phyloP scores from a whole-genome alignment of 1,140 invertebrate genomes.

The Papilio xuthus region DNA sequence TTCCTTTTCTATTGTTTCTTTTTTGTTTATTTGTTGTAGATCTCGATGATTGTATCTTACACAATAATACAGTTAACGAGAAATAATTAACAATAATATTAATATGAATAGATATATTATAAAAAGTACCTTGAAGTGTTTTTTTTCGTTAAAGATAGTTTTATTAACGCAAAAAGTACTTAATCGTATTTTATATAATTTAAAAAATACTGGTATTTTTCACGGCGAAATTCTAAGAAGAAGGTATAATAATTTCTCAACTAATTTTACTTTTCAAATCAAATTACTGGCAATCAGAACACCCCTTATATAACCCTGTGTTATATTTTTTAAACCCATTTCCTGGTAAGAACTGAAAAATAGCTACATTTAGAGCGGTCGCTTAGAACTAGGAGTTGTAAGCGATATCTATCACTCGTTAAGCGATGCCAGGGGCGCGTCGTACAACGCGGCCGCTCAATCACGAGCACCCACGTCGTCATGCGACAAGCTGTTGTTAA shows the following conservation, averaged over 20 bases:
- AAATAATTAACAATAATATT: background rate
- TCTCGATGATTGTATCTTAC: background rate
- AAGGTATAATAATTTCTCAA: too few relatives aligned
- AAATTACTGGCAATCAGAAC: background rate
- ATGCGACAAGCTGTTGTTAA: slow-evolving; percentile 47
- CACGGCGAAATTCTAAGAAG: too few relatives aligned
- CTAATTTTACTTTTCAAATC: too few relatives aligned
- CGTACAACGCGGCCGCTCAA: slow-evolving; percentile 40
- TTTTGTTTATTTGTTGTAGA: slow-evolving; percentile 8
- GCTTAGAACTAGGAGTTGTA: slow-evolving; percentile 14
- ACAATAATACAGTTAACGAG: too few relatives aligned
- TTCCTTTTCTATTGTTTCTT: slow-evolving; percentile 34
- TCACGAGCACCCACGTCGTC: slow-evolving; percentile 45
- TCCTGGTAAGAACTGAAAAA: slow-evolving; percentile 12
- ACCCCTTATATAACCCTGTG: too few relatives aligned
- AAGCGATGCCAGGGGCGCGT: slow-evolving; percentile 8
- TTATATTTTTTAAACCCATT: background rate
- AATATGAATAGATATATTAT: too few relatives aligned
- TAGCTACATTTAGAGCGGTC: background rate
- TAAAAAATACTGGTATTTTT: too few relatives aligned
- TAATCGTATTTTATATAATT: too few relatives aligned
- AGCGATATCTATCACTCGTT: slow-evolving; percentile 4
- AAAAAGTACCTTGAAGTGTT: background rate
- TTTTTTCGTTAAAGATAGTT: background rate
- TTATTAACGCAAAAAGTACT: background rate